These are phyloP conservation scores for Scomber japonicus DNA, from an alignment of 2,113 vertebrate genomes.

Conservation along the genomic window DNA sequence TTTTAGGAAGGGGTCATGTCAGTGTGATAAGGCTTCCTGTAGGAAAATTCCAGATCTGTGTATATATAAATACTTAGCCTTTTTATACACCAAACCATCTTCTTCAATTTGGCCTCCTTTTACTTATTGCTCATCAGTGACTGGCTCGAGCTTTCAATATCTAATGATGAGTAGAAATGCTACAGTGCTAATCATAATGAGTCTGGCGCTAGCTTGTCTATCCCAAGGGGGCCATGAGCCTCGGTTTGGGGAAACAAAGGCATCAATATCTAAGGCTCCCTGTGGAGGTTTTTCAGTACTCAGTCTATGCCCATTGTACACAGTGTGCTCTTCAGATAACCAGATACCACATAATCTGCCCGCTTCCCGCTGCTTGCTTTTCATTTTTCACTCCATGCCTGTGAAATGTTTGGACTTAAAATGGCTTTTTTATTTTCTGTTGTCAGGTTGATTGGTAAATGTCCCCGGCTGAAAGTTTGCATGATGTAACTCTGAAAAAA, in stretches of 20 bases:
- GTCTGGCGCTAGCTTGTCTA: slow-evolving; percentile 28
- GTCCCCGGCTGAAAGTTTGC: background rate
- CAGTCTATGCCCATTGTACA: slow-evolving; percentile 30
- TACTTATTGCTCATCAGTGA: slow-evolving; percentile 32
- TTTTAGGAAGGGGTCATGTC: slow-evolving; percentile 4
- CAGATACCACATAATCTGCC: slow-evolving; percentile 27
- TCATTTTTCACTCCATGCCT: slow-evolving; percentile 18
- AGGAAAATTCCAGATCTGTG: background rate
- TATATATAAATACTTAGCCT: background rate
- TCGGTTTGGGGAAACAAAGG: slow-evolving; percentile 56
- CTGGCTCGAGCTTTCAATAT: slow-evolving; percentile 17
- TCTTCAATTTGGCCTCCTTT: background rate
- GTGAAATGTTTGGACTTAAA: background rate
- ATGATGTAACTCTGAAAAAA: slow-evolving; percentile 42
- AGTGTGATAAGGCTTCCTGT: slow-evolving; percentile 17
- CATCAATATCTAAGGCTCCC: slow-evolving; percentile 54
- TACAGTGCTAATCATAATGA: slow-evolving; percentile 64
- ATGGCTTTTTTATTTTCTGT: slow-evolving; percentile 1
- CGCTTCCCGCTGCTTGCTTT: background rate
- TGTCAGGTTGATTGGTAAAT: too few species aligned
- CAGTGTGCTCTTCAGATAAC: slow-evolving; percentile 32
- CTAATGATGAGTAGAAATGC: slow-evolving; percentile 47
- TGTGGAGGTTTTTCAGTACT: slow-evolving; percentile 32
- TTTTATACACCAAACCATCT: slow-evolving; percentile 8
- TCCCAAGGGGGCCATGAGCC: slow-evolving; percentile 42